Conservation (phyloP, 2,797 vertebrate species). For the Semaprochilodus insignis region DNA sequence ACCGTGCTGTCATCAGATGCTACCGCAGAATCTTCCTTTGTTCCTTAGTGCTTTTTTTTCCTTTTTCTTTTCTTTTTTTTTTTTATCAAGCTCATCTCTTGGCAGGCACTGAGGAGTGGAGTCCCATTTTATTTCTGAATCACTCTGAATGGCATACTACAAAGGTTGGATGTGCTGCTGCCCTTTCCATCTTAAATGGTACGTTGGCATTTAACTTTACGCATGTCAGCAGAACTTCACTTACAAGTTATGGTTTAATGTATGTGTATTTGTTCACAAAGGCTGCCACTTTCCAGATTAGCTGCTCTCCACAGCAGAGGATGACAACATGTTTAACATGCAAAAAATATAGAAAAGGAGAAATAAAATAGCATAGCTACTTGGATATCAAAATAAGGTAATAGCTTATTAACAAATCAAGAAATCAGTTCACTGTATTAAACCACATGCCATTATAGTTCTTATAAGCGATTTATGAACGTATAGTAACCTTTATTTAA, state of each 20-base stretch:
- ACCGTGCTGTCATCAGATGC: slow-evolving; percentile 33
- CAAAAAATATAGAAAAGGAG: slow-evolving; percentile 30
- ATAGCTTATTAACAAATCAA: background rate
- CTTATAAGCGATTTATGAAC: background rate
- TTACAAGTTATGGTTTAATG: slow-evolving; percentile 79
- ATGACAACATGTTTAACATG: slow-evolving; percentile 42
- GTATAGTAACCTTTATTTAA: background rate
- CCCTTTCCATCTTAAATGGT: slow-evolving; percentile 87
- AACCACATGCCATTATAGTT: background rate
- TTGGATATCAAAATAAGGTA: background rate
- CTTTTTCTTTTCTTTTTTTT: slow-evolving; percentile 49
- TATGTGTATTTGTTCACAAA: slow-evolving; percentile 69
- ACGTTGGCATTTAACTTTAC: slow-evolving; percentile 87
- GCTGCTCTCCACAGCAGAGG: slow-evolving; percentile 45
- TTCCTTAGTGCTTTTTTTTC: slow-evolving; percentile 19
- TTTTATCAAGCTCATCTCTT: slow-evolving; percentile 70
- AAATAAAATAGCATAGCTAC: background rate
- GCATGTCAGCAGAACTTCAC: slow-evolving; percentile 83
- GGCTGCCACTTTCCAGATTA: slow-evolving; percentile 55
- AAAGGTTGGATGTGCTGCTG: slow-evolving; percentile 83
- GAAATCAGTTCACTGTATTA: background rate
- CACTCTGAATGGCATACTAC: slow-evolving; percentile 84
- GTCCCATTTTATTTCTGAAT: slow-evolving; percentile 78
- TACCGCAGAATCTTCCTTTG: slow-evolving; percentile 19
- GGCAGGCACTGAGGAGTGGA: slow-evolving; percentile 72